Evolutionary conservation across 2,888 invertebrate genomes (phyloP), one percentile per base, ranked within the genome.

Genomic region (Lasiommata megera): DNA sequence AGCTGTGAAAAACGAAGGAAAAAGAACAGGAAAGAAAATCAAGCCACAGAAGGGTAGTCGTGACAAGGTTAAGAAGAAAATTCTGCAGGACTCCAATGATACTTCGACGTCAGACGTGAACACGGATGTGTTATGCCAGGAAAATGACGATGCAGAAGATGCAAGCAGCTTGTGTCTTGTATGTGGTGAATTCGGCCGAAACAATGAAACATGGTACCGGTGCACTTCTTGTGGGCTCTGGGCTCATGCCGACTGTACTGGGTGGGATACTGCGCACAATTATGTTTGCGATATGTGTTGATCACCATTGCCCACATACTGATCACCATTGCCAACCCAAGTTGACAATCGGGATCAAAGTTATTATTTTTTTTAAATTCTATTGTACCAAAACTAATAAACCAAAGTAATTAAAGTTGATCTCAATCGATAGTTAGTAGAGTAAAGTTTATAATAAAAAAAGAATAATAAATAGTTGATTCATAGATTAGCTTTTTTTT

Each of bases 161-260:
- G 54, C 47, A 38, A 11, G 34, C 23, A 58, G 57, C 57, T 36
- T 16, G 8, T 61, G 61, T 51, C 54, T 62, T 14, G 28, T 58
- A 40, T 60, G 58, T 51, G 41, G 41, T 29, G 60, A 60, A 61
- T 62, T 61, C n/a, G 60, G 60, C 6, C 51, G 57, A 50, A 53
- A 67, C 55, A 60, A 66, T 29, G 61, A 67, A 46, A 51, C 50
- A 16, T 64, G 65, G 66, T 65, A 62, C 38, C 51, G 62, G 37
- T 64, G 61, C 46, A 64, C 65, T 34, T 61, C 56, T 28, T 67
- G 60, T 58, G 64, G 63, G n/a, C 51, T 63, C 1, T 66, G 64
- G 60, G 62, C 66, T 47, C 64, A 65, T 54, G 54, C 60, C 9
- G 58, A 52, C 12, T 67, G 61, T 17, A 48, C 62, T 50, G 63